Conservation (phyloP, 2,888 invertebrate genomes). For the Petrophora chlorosata region DNA sequence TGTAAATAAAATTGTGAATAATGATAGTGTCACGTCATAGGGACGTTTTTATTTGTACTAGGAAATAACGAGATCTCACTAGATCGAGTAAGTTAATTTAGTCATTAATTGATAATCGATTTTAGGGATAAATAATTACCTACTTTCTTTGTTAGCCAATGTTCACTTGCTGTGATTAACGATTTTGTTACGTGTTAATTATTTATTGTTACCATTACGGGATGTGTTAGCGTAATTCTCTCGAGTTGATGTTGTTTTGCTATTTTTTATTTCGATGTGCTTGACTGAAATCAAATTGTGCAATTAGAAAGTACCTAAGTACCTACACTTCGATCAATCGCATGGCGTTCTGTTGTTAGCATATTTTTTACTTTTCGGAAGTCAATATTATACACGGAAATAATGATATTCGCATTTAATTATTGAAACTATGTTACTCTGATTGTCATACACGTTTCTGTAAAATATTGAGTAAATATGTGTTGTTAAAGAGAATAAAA, state of each 20-base stretch:
- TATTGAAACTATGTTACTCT: constrained; percentile 78
- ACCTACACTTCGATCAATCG: constrained; percentile 40
- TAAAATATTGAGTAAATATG: constrained; percentile 85
- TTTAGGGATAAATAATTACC: constrained; percentile 70
- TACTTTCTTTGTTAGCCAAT: constrained; percentile 82
- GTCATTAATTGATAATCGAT: constrained; percentile 81
- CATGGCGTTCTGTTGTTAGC: constrained; percentile 47
- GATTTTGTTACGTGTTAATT: constrained; percentile 79
- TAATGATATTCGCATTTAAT: constrained; percentile 77
- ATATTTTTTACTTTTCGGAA: constrained; percentile 36
- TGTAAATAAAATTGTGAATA: constrained; percentile 83
- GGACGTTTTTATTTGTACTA: constrained; percentile 78
- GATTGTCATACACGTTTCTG: constrained; percentile 84
- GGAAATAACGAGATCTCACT: constrained; percentile 80
- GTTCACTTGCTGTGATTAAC: constrained; percentile 83
- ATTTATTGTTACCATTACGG: constrained; percentile 77
- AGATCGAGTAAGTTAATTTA: constrained; percentile 81
- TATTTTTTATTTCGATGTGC: constrained; percentile 58
- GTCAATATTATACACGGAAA: constrained; percentile 61
- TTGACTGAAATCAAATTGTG: constrained; percentile 53
- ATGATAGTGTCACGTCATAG: constrained; percentile 72
- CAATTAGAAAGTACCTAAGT: constrained; percentile 42
- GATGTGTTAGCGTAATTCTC: constrained; percentile 77
- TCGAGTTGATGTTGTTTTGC: constrained; percentile 74
- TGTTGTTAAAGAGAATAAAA: constrained; percentile 84